These are phyloP conservation scores for Tetranychus piercei DNA, from an alignment of 2,888 invertebrate species.

Conservation along the genomic window DNA sequence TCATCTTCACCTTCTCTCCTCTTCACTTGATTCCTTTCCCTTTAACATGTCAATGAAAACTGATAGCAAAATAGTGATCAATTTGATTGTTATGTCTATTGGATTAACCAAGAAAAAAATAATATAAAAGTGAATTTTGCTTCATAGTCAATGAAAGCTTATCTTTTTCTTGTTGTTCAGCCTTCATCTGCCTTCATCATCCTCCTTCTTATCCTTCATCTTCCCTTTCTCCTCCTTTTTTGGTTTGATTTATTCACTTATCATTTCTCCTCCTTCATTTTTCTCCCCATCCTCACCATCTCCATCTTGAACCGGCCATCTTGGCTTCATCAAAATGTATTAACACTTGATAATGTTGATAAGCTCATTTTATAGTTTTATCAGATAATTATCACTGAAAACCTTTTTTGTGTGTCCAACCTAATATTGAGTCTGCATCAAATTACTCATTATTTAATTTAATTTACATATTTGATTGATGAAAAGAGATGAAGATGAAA, in stretches of 20 bases:
- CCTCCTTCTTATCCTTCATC: background rate
- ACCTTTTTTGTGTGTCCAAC: background rate
- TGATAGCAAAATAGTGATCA: background rate
- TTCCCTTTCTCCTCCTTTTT: background rate
- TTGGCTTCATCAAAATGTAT: background rate
- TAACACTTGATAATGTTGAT: slow-evolving; percentile 1
- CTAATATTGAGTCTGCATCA: background rate
- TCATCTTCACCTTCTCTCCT: background rate
- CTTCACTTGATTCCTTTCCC: background rate
- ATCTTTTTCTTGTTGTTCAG: background rate
- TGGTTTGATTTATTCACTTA: slow-evolving; percentile 1
- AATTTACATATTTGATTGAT: background rate
- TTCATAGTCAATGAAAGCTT: background rate
- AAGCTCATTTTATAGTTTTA: background rate
- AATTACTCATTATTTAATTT: background rate
- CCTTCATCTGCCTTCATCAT: background rate
- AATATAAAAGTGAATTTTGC: background rate
- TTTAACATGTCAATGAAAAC: background rate
- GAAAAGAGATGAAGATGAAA: background rate
- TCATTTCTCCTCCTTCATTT: background rate
- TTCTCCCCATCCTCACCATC: background rate
- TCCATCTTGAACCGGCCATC: background rate
- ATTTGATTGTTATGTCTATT: background rate
- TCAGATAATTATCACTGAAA: background rate
- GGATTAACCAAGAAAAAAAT: background rate